Evolutionary conservation across 2,797 vertebrate genomes (phyloP).

Genomic region (Sphenopsis melanotis): DNA sequence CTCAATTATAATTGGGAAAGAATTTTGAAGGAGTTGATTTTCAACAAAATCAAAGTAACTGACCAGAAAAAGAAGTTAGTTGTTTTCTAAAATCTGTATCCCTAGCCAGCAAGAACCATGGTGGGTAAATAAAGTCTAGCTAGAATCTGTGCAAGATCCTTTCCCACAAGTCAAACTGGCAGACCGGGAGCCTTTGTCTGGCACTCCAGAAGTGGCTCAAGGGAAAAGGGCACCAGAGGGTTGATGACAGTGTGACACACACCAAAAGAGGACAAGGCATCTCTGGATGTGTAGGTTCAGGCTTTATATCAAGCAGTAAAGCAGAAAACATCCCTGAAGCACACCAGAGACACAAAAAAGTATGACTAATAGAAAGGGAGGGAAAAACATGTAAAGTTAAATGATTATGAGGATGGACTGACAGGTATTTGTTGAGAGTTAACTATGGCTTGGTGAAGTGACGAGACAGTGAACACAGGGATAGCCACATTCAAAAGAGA

Average conservation of each 20-base stretch:
- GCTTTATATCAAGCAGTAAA: background rate
- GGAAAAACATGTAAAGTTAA: background rate
- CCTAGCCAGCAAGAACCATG: background rate
- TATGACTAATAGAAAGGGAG: background rate
- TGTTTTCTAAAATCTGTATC: background rate
- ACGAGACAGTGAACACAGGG: background rate
- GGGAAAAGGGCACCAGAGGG: background rate
- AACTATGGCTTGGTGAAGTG: background rate
- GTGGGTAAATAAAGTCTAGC: background rate
- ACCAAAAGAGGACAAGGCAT: background rate
- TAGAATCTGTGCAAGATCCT: background rate
- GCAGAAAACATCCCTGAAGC: background rate
- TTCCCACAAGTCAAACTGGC: background rate
- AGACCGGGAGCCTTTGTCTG: background rate
- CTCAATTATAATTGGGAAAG: background rate
- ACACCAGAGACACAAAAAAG: background rate
- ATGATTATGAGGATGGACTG: background rate
- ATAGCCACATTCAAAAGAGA: background rate
- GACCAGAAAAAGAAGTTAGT: background rate
- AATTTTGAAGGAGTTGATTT: background rate
- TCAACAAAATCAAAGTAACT: background rate
- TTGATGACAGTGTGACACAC: rapidly evolving
- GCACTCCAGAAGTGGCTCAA: background rate
- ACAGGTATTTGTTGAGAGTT: background rate
- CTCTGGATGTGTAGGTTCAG: background rate